A percentile compares a stretch with the other conserved stretches of the same genome.
phyloP scores from a whole-genome alignment of 2,113 vertebrate genomes.

The Cepphus grylle region DNA sequence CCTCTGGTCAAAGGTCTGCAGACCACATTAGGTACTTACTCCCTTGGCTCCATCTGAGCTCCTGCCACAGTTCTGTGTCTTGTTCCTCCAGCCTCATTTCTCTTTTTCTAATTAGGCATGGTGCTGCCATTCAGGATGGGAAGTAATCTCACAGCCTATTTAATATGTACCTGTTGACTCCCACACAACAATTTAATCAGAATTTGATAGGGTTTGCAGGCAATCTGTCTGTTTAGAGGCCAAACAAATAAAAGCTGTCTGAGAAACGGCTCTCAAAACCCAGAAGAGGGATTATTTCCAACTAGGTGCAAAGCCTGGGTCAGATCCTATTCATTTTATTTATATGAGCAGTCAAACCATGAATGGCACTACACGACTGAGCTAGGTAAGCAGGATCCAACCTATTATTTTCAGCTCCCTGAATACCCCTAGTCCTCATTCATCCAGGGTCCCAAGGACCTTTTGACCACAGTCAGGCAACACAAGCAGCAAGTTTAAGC shows the following conservation, averaged over 20 bases:
- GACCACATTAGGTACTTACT: neutral
- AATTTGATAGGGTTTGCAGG: neutral
- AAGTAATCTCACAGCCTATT: constrained; percentile 18
- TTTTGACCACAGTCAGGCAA: neutral
- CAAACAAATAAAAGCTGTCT: neutral
- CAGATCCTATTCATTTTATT: constrained; percentile 19
- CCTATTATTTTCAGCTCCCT: neutral
- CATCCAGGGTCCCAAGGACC: neutral
- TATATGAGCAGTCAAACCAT: neutral
- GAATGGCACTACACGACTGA: neutral
- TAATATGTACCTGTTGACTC: constrained; percentile 29
- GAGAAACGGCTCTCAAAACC: constrained; percentile 3
- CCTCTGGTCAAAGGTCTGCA: neutral
- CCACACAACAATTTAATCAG: neutral
- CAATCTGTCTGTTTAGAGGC: neutral
- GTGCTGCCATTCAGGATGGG: neutral
- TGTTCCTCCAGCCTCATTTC: neutral
- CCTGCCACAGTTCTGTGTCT: neutral
- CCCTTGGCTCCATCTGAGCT: neutral
- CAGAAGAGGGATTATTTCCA: constrained; percentile 18
- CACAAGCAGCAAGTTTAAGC: constrained; percentile 2
- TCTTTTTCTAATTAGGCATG: constrained; percentile 11
- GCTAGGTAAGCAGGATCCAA: constrained; percentile 9
- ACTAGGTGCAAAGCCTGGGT: neutral
- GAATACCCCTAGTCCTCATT: neutral